These are phyloP conservation scores for Neocrepidodera transversa DNA, from an alignment of 2,888 invertebrate genomes.

Conservation along the genomic window DNA sequence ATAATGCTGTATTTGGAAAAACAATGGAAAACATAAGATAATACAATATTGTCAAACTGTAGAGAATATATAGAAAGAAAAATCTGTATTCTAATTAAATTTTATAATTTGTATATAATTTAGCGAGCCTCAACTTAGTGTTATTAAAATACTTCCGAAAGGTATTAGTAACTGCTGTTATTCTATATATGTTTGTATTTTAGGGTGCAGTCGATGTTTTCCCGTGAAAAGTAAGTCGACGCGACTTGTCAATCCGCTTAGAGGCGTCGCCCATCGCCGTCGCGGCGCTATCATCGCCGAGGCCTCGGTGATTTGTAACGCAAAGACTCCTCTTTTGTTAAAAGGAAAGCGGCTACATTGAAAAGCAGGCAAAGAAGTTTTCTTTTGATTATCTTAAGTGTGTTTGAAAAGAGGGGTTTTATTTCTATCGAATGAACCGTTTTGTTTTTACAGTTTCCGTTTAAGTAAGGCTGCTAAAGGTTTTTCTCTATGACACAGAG, in stretches of 20 bases:
- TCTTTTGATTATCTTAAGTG: conserved; percentile 28
- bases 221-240: conserved; percentile 1
- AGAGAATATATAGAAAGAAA: no score
- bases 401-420: conserved; percentile 12
- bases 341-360: conserved; percentile 12
- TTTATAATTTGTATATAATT: no score
- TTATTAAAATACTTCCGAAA: no score
- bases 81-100: no score
- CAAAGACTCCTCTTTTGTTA: conserved; percentile 18
- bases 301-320: conserved; percentile 19
- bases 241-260: conserved; percentile 25
- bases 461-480: background rate
- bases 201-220: background rate
- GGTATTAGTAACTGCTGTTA: no score
- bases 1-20: no score
- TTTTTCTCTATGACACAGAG: no score
- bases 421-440: conserved; percentile 13
- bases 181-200: no score
- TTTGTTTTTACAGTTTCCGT: conserved; percentile 10
- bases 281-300: conserved; percentile 15
- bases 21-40: no score
- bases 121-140: no score
- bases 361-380: conserved; percentile 24
- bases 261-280: conserved; percentile 10
- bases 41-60: no score